These are phyloP conservation scores for Baronia brevicornis DNA, from an alignment of 2,888 invertebrate species.

Conservation along the genomic window DNA sequence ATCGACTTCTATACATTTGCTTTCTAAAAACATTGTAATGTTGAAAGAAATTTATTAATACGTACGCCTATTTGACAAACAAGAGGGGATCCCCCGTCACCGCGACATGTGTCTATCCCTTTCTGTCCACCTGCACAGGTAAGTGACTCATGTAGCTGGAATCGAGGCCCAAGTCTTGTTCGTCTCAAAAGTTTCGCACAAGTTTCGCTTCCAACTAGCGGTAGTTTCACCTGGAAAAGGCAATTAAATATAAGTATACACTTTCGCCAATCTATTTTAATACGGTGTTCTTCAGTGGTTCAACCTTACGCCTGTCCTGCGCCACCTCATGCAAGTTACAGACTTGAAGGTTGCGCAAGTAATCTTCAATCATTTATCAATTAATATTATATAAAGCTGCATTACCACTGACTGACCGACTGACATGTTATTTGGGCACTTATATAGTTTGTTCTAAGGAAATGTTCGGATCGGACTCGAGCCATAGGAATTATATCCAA, in stretches of 20 bases:
- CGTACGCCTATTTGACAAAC: conserved; percentile 76
- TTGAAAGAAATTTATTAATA: not conserved
- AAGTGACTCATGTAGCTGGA: conserved; percentile 76
- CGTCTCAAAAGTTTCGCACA: conserved; percentile 57
- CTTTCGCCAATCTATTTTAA: not conserved
- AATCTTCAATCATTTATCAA: no score
- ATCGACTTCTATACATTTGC: no score
- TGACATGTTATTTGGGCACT: no score
- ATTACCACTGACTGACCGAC: no score
- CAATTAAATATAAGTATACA: not conserved
- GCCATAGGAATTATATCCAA: no score
- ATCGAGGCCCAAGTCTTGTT: conserved; percentile 78
- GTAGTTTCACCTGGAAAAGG: conserved; percentile 69
- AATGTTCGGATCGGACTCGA: no score
- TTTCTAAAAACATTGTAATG: no score
- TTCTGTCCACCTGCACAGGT: conserved; percentile 82
- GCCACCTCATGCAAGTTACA: no score
- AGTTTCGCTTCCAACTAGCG: conserved; percentile 60
- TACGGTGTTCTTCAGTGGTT: conserved; percentile 2
- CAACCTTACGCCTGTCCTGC: no score
- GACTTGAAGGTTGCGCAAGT: no score
- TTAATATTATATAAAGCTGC: no score
- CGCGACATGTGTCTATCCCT: conserved; percentile 80
- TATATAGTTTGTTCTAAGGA: no score
- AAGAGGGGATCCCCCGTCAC: conserved; percentile 83